Evolutionary conservation across 1,140 invertebrate genomes (phyloP), one percentile per base, ranked within the genome.

Genomic region (Hydropsyche tenuis): DNA sequence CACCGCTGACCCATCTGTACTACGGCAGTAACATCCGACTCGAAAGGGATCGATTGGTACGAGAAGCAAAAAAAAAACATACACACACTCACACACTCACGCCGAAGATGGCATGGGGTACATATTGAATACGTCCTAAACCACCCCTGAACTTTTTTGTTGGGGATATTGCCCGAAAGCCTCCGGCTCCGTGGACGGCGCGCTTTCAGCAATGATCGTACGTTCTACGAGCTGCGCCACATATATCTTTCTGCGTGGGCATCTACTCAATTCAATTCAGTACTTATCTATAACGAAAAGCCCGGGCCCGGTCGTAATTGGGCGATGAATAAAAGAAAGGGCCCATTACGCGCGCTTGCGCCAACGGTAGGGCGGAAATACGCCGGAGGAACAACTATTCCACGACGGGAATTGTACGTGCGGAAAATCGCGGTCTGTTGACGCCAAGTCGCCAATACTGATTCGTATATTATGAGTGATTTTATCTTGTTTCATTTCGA

Each of bases 311-410:
- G 65, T 69, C 76, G 74, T 77, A 77, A 77, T 77, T 77, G 76
- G 76, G 76, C 74, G 76, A 77, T 77, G 76, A 77, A 77, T 77
- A 77, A 77, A 77, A 77, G 76, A 77, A 77, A 72, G 68, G 76
- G 76, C 66, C 71, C 73, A 77, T 77, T 75, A 75, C 68, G 53
- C 60, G 73, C 37, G 69, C 30, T 37, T 37, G 30, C 30, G 30
- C 30, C 30, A 37, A 37, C 30, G 3, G 30, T 4, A 37, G 30
- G 30, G 30, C 30, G 30, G 30, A 37, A 37, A 37, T 37, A 37
- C 30, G 3, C 3, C 30, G 3, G 3, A 4, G 30, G 30, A 37
- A 37, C 30, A 37, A 37, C 30, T 37, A 37, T 37, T 37, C 30
- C 30, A 9, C 9, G 3, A 9, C 30, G 30, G 30, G 30, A 4